Evolutionary conservation across 2,888 invertebrate species (phyloP).

Genomic region (Smittia aterrima): DNA sequence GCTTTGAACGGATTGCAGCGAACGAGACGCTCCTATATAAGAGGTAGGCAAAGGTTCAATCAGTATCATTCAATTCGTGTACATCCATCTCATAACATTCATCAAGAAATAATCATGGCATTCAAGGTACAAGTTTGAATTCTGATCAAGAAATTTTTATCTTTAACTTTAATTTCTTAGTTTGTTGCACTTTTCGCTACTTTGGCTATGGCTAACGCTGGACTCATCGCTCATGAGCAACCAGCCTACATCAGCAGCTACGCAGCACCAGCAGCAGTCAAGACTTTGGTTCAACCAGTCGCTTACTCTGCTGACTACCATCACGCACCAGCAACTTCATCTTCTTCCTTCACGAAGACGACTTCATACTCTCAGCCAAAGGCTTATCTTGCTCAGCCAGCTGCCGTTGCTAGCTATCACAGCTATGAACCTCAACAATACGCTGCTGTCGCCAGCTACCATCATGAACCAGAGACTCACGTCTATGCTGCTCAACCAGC

Average conservation of each 20-base stretch:
- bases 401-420: neutral
- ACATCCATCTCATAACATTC: slow-evolving; percentile 34
- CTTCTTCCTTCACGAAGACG: slow-evolving; percentile 12
- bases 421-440: neutral
- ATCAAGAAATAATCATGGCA: slow-evolving; percentile 33
- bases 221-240: slow-evolving; percentile 43
- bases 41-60: neutral
- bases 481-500: neutral
- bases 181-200: slow-evolving; percentile 44
- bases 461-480: slow-evolving; percentile 21
- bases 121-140: slow-evolving; percentile 26
- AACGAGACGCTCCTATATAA: slow-evolving; percentile 33
- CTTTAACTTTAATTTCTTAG: slow-evolving; percentile 42
- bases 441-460: neutral
- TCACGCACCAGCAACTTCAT: slow-evolving; percentile 4
- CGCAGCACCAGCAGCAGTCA: slow-evolving; percentile 27
- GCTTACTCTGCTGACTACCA: slow-evolving; percentile 10
- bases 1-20: neutral
- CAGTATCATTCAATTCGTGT: slow-evolving; percentile 36
- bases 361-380: slow-evolving; percentile 32
- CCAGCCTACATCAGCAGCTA: neutral
- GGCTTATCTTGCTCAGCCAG: slow-evolving; percentile 22
- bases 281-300: slow-evolving; percentile 15
- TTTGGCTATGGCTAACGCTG: slow-evolving; percentile 46
- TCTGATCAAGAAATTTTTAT: neutral